These are phyloP conservation scores for Piscicola geometra DNA, from an alignment of 2,888 invertebrate genomes.

Conservation along the genomic window DNA sequence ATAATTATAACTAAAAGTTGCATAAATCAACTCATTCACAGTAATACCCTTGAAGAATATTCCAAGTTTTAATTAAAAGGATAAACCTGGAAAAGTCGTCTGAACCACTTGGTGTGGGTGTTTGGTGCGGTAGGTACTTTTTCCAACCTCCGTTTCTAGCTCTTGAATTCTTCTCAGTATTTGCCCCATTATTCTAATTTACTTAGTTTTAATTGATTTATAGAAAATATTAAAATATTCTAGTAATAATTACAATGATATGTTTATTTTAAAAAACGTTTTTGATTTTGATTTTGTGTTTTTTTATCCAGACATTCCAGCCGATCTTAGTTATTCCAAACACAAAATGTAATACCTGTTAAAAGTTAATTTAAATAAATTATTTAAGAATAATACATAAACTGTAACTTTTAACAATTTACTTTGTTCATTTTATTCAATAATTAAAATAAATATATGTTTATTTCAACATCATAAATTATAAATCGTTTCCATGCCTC, in stretches of 20 bases:
- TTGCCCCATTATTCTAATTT: conserved; percentile 44
- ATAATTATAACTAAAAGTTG: too few relatives aligned
- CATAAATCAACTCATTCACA: too few relatives aligned
- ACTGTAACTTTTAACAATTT: too few relatives aligned
- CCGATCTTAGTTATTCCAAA: not conserved
- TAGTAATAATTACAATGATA: too few relatives aligned
- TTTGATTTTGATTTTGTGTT: not conserved
- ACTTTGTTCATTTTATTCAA: too few relatives aligned
- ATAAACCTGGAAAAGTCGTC: conserved; percentile 35
- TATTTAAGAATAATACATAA: too few relatives aligned
- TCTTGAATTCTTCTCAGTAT: conserved; percentile 40
- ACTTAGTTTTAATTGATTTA: too few relatives aligned
- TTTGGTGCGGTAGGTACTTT: not conserved
- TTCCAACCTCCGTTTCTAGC: conserved; percentile 38
- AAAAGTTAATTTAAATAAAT: not conserved
- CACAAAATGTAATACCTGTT: not conserved
- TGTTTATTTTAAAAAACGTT: too few relatives aligned
- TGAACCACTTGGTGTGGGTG: conserved; percentile 7
- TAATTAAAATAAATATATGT: not conserved
- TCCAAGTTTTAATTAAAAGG: too few relatives aligned
- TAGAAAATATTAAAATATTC: too few relatives aligned
- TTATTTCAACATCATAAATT: not conserved
- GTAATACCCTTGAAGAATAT: too few relatives aligned
- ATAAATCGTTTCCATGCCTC: not conserved
- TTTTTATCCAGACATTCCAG: not conserved